phyloP scores from a whole-genome alignment of 2,888 invertebrate genomes.

The Acrocyrtus sp. region DNA sequence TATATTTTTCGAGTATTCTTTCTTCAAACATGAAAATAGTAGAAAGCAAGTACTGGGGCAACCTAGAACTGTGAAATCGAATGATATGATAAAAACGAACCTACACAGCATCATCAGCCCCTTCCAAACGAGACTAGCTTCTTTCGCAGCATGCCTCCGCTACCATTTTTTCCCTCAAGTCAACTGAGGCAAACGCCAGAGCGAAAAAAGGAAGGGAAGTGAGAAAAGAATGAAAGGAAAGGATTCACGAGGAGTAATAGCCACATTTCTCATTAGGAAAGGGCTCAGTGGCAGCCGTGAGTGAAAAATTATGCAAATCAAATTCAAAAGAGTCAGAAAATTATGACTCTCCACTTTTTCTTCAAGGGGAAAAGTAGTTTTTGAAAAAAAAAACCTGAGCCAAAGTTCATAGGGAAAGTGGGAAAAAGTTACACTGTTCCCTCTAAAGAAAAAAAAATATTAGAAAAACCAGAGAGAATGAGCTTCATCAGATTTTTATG shows the following conservation, averaged over 20 bases:
- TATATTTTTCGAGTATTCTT: no score
- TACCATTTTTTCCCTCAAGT: no score
- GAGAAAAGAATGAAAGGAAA: conserved; percentile 50
- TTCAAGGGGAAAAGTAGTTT: conserved; percentile 47
- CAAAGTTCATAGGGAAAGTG: conserved; percentile 43
- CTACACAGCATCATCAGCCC: no score
- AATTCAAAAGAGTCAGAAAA: conserved; percentile 63
- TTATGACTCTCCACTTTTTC: conserved; percentile 60
- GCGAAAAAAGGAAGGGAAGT: conserved; percentile 9
- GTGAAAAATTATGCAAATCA: conserved; percentile 64
- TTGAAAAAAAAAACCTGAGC: conserved; percentile 34
- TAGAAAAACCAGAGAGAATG: no score
- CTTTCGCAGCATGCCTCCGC: no score
- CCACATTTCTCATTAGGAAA: conserved; percentile 63
- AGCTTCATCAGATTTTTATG: no score
- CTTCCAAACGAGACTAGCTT: no score
- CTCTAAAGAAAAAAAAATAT: no score
- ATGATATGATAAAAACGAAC: no score
- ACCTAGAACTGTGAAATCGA: no score
- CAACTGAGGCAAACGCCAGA: conserved; percentile 11
- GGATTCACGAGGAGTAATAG: conserved; percentile 47
- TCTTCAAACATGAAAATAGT: no score
- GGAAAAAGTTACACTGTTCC: conserved; percentile 34
- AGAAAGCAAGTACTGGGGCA: no score
- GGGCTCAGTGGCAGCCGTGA: conserved; percentile 62